Conservation (phyloP, 2,113 vertebrate species). For the Octodon degus region DNA sequence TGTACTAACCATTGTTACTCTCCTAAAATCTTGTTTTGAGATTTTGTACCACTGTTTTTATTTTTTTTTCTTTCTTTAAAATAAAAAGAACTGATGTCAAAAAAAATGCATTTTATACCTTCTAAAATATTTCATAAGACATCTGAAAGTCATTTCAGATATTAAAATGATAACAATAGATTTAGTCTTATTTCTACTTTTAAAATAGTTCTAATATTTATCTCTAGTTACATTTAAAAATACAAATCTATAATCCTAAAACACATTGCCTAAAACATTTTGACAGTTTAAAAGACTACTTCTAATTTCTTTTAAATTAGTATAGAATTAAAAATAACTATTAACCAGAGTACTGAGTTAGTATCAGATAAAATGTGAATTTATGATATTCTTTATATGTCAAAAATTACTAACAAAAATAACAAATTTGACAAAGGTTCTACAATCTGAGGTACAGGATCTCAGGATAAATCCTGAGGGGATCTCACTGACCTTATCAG, state of each 20-base stretch:
- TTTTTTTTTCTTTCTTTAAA: too few species aligned
- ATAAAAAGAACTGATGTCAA: too few species aligned
- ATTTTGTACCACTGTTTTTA: too few species aligned
- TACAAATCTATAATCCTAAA: neutral
- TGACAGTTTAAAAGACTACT: slow-evolving; percentile 11
- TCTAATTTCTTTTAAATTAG: neutral
- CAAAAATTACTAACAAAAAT: slow-evolving; percentile 17
- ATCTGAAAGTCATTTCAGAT: neutral
- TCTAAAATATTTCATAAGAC: slow-evolving; percentile 40
- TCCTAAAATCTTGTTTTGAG: too few species aligned
- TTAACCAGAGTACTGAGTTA: slow-evolving; percentile 18
- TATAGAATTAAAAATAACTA: neutral
- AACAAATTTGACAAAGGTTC: neutral
- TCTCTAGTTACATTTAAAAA: slow-evolving; percentile 25
- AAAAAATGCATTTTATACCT: neutral
- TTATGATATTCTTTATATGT: neutral
- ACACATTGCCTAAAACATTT: neutral
- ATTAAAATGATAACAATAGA: neutral
- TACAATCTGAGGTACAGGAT: too few species aligned
- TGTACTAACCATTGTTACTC: too few species aligned
- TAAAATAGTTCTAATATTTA: neutral
- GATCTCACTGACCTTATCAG: too few species aligned
- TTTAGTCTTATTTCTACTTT: slow-evolving; percentile 1
- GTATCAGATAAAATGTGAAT: neutral
- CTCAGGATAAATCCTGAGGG: too few species aligned